Evolutionary conservation across 2,113 vertebrate species (phyloP), one percentile per base, ranked within the genome.

Genomic region (Onychostoma macrolepis): DNA sequence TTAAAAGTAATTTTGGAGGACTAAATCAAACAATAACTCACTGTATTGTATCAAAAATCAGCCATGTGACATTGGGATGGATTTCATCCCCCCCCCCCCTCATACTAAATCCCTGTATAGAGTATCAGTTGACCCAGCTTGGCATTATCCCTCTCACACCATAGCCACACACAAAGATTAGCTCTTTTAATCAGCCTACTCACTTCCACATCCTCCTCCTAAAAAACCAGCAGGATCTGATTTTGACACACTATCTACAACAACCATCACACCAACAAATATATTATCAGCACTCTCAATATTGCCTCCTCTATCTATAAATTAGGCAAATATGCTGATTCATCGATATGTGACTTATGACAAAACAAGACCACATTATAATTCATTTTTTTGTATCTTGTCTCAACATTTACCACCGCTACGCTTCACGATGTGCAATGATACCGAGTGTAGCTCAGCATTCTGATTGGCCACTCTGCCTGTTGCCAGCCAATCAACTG

Each of bases 141-240:
- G 84, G 30, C 41, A 69, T 85, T 80, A 85, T 77, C 83, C 69
- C 6, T 41, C 17, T 69, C 76, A 43, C 85, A 76, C 56, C 26
- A 26, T 24, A 86, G 71, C 38, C 78, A 82, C 43, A 84, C 80
- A 86, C 56, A 61, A 72, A 89, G 86, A 87, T 87, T 87, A 87
- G 71, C 71, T 63, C 45, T 83, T 36, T 87, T 89, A 85, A 89
- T 85, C 85, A 87, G 76, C 80, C 88, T 86, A 65, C 77, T 84
- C 67, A 36, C 76, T 84, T 87, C 76, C 56, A 80, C 53, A 74
- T 45, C 43, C 61, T 80, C 76, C 13, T 33, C 69, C n/a, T 56
- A 76, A 89, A 87, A 38, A 75, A 53, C 78, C 53, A 43, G 69
- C 13, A 15, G 83, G 78, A 82, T 72, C 41, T 50, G 69, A 80